Base-by-base conservation (phyloP, 2,797 vertebrate species). In the Brachyalestes nurse region DNA sequence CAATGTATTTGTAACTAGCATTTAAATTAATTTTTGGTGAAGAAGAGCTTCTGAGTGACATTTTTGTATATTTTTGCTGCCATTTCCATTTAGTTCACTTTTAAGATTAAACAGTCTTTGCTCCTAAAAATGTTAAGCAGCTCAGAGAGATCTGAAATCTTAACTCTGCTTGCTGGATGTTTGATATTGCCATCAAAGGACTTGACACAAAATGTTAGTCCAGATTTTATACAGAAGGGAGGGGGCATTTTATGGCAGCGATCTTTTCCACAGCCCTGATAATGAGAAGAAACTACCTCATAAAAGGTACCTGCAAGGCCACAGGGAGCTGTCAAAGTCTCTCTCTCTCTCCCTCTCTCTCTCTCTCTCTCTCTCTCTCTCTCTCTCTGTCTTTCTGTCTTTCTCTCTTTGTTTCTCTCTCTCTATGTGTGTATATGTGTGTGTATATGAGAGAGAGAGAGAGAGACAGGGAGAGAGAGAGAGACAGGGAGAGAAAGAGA, bases 231-330 rank as follows among this genome's bases (percentile, higher is more conserved):
- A 45, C 82, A 84, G 82, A 75, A 75, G 51, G 75, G 53, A 82
- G 75, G 66, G 47, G 76, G 64, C 80, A 28, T 80, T 85, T 87
- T 80, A 87, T 80, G 51, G 53, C 73, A 23, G 64, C 70, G 77
- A 73, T 85, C 80, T 84, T 80, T 85, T 80, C 49, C 53, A 38
- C 51, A 76, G 78, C 42, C 70, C 61, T 80, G 71, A 85, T 87
- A 87, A 84, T 85, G 82, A 84, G 80, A 82, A 80, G 82, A 77
- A 77, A 85, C 75, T 78, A 76, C 77, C 79, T 87, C 79, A 83
- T 87, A 85, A 87, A 85, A 75, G 34, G 75, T 80, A 87, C 86
- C 82, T 85, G 72, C 80, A 77, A 58, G 66, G 66, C 77, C n/a
- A 51, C 47, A 58, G 82, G 78, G 80, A 77, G 21, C 80, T 84